Conservation (phyloP, 1,140 invertebrate species). For the Brachystomella parvula region DNA sequence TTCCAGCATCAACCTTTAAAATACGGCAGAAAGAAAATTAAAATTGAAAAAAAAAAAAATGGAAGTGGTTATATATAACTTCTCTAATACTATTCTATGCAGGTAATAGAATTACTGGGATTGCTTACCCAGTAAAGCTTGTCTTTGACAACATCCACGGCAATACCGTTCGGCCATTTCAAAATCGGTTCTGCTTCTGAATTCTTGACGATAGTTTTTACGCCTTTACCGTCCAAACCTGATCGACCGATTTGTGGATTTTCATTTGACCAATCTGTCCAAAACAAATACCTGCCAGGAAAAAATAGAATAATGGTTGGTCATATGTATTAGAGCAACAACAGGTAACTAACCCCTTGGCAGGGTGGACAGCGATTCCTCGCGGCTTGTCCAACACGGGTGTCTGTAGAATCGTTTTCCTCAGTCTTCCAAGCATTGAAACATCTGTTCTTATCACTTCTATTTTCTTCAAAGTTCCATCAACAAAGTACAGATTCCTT, state of each 20-base stretch:
- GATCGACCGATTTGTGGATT: conserved; percentile 72
- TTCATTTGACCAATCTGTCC: conserved; percentile 82
- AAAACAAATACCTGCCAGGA: conserved; percentile 62
- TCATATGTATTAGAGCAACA: too few species aligned
- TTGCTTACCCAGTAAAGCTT: conserved; percentile 65
- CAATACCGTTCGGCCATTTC: conserved; percentile 80
- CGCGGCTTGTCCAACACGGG: conserved; percentile 68
- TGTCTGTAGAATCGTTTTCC: conserved; percentile 64
- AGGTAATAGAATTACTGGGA: neutral
- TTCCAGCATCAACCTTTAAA: conserved; percentile 64
- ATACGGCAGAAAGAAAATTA: neutral
- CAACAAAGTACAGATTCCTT: conserved; percentile 83
- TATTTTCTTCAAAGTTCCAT: conserved; percentile 62
- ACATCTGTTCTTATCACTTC: conserved; percentile 69
- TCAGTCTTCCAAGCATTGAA: conserved; percentile 58
- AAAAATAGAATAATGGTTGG: neutral
- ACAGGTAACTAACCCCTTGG: conserved; percentile 59
- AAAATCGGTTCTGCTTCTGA: conserved; percentile 47
- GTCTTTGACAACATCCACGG: conserved; percentile 71
- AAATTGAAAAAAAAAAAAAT: neutral
- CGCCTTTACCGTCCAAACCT: conserved; percentile 72
- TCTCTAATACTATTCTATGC: too few species aligned
- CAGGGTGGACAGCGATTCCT: conserved; percentile 80
- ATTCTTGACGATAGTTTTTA: conserved; percentile 59
- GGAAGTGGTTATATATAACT: too few species aligned